Evolutionary conservation across 1,140 invertebrate genomes (phyloP), one percentile per base, ranked within the genome.

Genomic region (Aphidius gifuensis): DNA sequence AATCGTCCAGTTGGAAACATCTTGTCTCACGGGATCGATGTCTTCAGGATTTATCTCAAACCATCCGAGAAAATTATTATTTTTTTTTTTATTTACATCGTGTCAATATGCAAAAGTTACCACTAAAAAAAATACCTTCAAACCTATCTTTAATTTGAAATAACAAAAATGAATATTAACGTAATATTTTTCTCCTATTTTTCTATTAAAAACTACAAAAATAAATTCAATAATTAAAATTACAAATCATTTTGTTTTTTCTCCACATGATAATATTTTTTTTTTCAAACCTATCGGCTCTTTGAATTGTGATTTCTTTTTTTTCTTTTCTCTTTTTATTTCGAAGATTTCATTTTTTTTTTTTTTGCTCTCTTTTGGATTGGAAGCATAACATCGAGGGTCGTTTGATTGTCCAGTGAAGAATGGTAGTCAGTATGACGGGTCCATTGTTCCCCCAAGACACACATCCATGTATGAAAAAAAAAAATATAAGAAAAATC

Each of bases 21-120:
- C 42, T 42, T 59, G 47, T 59, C 58, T 59, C 58, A 59, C 58
- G 58, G 58, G 58, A 59, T 59, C 58, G 48, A 59, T 50, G 48
- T 59, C 58, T 59, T 23, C 9, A 2, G 23, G n/a, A 9, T n/a
- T 5, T 58, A 47, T 59, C 16, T 16, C 58, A 32, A 59, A 59
- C 50, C 58, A 21, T 23, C 58, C 48, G 47, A 59, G 58, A 59
- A 59, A 59, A 48, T 16, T 39, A 38, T 54, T 47, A 9, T 48
- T 39, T 32, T 58, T 43, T 2, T 9, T 7, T 39, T 11, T 40
- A 3, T 32, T 32, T 32, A 32, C 4, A 32, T 32, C 23, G 23
- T 32, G 23, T 32, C 23, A 32, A 32, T 32, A 32, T 32, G 23
- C 23, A 32, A 32, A 32, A 32, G 23, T 32, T 1, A 32, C 23